Conservation (phyloP, 1,140 invertebrate species). For the Neelides sp. region DNA sequence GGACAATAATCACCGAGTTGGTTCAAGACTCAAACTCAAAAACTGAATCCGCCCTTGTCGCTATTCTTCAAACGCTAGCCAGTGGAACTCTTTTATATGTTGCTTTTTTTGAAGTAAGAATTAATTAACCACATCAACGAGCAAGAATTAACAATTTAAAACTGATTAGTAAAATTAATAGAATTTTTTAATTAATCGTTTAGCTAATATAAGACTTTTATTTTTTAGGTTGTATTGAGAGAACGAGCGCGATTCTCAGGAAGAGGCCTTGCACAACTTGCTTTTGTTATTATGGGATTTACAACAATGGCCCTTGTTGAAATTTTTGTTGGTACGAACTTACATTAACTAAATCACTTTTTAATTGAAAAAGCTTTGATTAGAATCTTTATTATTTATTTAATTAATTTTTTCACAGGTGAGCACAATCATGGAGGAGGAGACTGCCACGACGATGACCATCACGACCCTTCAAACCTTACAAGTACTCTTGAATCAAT, state of each 20-base stretch:
- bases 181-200: not conserved
- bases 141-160: not conserved
- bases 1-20: constrained; percentile 28
- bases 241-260: constrained; percentile 30
- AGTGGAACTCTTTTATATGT: constrained; percentile 30
- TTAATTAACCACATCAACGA: not conserved
- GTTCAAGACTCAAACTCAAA: constrained; percentile 10
- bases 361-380: not conserved
- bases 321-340: constrained; percentile 17
- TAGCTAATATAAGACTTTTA: not conserved
- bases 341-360: not conserved
- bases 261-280: constrained; percentile 25
- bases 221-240: constrained; percentile 22
- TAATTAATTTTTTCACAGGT: not conserved
- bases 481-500: no score
- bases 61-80: constrained; percentile 29
- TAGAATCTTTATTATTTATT: not conserved
- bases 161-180: not conserved
- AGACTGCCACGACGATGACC: no score
- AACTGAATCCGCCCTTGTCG: constrained; percentile 24
- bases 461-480: no score
- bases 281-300: constrained; percentile 28
- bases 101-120: constrained; percentile 29
- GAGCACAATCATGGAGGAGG: not conserved
- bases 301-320: constrained; percentile 26